Evolutionary conservation across 1,140 invertebrate genomes (phyloP).

Genomic region (Eueides isabella): DNA sequence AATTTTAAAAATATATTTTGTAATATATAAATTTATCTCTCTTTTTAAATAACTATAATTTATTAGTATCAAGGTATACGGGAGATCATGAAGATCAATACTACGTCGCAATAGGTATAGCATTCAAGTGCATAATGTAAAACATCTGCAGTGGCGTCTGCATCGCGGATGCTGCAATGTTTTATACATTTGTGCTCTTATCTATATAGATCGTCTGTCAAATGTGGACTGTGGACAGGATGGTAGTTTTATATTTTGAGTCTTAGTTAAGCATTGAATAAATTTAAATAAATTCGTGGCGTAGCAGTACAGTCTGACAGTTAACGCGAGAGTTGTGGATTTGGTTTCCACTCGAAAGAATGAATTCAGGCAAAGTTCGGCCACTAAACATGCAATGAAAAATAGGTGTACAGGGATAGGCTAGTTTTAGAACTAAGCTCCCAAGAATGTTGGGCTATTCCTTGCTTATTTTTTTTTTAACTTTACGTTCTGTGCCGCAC

Average conservation of each 20-base stretch:
- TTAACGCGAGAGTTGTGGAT: no score
- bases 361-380: no score
- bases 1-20: background rate
- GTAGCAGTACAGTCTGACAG: background rate
- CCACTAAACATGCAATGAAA: no score
- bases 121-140: conserved; percentile 29
- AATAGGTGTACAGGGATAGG: no score
- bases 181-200: conserved; percentile 21
- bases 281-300: background rate
- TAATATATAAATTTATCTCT: background rate
- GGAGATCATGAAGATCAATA: background rate
- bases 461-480: no score
- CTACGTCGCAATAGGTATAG: conserved; percentile 15
- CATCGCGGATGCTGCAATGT: conserved; percentile 30
- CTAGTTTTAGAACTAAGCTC: no score
- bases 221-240: conserved; percentile 1
- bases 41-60: background rate
- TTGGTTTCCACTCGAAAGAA: no score
- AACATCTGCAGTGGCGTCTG: conserved; percentile 33
- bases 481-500: no score
- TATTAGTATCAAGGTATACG: background rate
- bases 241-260: background rate
- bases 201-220: conserved; percentile 14
- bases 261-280: background rate
- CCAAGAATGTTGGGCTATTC: no score